A percentile compares a stretch with the other conserved stretches of the same genome.
These are phyloP conservation scores for Sylvietta virens DNA, from an alignment of 2,113 vertebrate genomes.

Conservation along the genomic window DNA sequence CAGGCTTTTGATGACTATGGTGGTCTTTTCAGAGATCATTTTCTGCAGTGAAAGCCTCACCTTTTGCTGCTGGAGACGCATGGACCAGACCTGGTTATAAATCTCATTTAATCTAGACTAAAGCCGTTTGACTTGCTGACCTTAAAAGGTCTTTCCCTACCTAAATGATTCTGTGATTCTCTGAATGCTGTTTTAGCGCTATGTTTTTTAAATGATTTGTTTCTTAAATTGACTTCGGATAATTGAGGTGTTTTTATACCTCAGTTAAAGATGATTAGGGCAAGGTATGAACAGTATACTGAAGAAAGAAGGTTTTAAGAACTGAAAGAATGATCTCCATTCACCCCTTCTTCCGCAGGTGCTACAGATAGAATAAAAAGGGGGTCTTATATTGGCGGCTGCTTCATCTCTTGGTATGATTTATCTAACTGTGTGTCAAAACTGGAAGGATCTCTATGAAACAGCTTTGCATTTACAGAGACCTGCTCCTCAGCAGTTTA, in stretches of 20 bases:
- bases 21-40: not conserved
- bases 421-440: not conserved
- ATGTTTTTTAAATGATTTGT: not conserved
- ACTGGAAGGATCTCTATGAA: not conserved
- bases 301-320: not conserved
- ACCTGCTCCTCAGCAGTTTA: not conserved
- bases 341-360: accelerated
- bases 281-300: not conserved
- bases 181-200: not conserved
- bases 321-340: not conserved
- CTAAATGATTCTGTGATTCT: not conserved
- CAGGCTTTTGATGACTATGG: not conserved
- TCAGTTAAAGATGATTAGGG: not conserved
- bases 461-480: not conserved
- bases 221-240: not conserved
- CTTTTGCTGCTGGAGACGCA: not conserved
- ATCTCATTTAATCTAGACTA: not conserved
- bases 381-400: not conserved
- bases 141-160: not conserved
- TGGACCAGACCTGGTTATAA: not conserved
- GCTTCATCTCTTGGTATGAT: not conserved
- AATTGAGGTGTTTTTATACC: not conserved
- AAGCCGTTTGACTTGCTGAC: not conserved
- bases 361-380: not conserved
- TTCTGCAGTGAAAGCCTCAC: not conserved